These are phyloP conservation scores for Machaerirhynchus nigripectus DNA, from an alignment of 2,113 vertebrate species.

Conservation along the genomic window DNA sequence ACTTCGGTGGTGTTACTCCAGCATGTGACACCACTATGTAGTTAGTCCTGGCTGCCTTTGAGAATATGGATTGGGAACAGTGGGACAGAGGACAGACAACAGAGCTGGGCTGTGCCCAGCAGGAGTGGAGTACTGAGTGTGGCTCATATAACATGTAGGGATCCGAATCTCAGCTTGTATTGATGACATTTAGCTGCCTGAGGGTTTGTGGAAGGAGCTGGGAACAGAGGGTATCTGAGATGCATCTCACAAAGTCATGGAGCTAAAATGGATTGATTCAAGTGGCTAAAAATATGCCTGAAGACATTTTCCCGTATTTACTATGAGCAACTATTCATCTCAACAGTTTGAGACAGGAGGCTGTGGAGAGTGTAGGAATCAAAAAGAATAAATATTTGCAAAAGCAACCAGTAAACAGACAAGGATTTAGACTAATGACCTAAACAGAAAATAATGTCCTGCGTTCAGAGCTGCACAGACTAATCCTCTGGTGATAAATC, in stretches of 20 bases:
- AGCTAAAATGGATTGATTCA: neutral
- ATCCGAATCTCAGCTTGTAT: neutral
- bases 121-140: neutral
- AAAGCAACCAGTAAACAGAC: conserved; percentile 4
- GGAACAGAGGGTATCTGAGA: neutral
- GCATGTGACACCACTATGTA: neutral
- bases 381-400: conserved; percentile 36
- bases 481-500: conserved; percentile 28
- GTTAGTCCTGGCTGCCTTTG: neutral
- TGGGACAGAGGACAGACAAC: neutral
- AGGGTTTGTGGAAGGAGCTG: neutral
- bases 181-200: neutral
- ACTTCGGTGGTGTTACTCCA: neutral
- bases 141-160: neutral
- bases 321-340: neutral
- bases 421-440: conserved; percentile 8
- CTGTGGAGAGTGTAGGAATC: neutral
- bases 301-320: neutral
- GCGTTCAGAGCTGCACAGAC: neutral
- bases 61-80: neutral
- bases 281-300: neutral
- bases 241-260: neutral
- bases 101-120: neutral
- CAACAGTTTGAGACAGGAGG: neutral
- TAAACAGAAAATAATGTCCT: conserved; percentile 1